A percentile compares a stretch with the other conserved stretches of the same genome.
phyloP scores from a whole-genome alignment of 2,888 invertebrate genomes.

The Drosophila eohydei region DNA sequence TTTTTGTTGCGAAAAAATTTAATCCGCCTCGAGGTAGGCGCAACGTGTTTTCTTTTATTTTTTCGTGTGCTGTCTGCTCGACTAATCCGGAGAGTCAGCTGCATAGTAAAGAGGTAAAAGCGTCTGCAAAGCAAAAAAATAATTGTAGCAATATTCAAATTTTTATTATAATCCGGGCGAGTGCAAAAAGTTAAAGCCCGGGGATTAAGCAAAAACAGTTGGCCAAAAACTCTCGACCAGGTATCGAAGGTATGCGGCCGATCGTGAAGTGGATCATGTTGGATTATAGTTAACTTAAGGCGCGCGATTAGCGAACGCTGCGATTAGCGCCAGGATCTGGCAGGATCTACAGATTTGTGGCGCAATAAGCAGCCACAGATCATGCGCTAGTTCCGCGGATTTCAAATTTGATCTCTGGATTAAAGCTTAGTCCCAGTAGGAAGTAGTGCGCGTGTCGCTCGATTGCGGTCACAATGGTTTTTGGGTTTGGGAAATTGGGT shows the following conservation, averaged over 20 bases:
- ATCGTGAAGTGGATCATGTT: conserved; percentile 64
- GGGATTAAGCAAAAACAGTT: conserved; percentile 69
- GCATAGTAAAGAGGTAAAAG: conserved; percentile 69
- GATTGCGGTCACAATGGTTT: conserved; percentile 13
- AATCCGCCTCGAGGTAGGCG: conserved; percentile 70
- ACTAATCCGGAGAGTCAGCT: conserved; percentile 61
- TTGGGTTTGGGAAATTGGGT: conserved; percentile 12
- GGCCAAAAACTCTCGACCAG: conserved; percentile 26
- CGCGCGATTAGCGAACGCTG: conserved; percentile 58
- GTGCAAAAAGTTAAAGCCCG: conserved; percentile 65
- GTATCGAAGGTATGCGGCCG: conserved; percentile 26
- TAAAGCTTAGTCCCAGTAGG: conserved; percentile 42
- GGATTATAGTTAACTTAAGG: conserved; percentile 78
- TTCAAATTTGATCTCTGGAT: conserved; percentile 55
- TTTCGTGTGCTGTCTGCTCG: conserved; percentile 5
- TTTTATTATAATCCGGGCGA: conserved; percentile 50
- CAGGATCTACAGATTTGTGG: conserved; percentile 58
- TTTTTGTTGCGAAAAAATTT: conserved; percentile 67
- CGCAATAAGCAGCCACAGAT: conserved; percentile 63
- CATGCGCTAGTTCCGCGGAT: conserved; percentile 54
- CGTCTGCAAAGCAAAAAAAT: conserved; percentile 14
- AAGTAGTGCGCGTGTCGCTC: conserved; percentile 23
- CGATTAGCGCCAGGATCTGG: conserved; percentile 65
- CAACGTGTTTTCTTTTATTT: conserved; percentile 34
- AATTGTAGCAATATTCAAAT: conserved; percentile 52